Percentiles rank a stretch among this genome's conserved stretches.
Evolutionary conservation across 2,797 vertebrate genomes (phyloP).

Genomic region (Cuculus canorus): DNA sequence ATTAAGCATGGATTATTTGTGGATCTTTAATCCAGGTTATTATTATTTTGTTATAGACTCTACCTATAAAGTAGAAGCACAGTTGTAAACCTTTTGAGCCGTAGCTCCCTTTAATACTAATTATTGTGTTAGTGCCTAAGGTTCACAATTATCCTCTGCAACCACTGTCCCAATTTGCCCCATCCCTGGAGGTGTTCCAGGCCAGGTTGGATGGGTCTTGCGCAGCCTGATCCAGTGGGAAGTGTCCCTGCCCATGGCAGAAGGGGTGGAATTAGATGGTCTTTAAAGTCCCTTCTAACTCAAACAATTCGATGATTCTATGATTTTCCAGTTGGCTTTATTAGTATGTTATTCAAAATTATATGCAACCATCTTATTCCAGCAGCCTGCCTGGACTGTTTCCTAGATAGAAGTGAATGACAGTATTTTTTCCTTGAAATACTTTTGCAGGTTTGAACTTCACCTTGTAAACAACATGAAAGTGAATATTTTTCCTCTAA

Average conservation of each 20-base stretch:
- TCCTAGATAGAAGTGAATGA: background rate
- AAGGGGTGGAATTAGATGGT: no score
- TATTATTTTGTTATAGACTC: conserved; percentile 44
- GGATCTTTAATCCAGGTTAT: conserved; percentile 50
- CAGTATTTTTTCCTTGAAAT: conserved; percentile 21
- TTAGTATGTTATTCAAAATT: background rate
- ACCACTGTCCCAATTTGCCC: conserved; percentile 3
- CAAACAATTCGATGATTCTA: no score
- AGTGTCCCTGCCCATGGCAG: no score
- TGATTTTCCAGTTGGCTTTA: background rate
- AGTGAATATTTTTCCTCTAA: background rate
- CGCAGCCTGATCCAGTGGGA: no score
- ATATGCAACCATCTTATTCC: background rate
- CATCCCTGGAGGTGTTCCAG: no score
- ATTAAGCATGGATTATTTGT: conserved; percentile 37
- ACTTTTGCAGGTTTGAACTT: background rate
- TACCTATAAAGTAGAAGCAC: conserved; percentile 43
- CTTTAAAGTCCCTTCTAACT: no score
- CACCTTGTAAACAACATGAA: conserved; percentile 17
- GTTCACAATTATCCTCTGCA: conserved; percentile 41
- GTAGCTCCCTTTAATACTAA: conserved; percentile 27
- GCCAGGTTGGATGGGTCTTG: no score
- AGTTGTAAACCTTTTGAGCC: conserved; percentile 27
- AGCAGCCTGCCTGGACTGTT: background rate
- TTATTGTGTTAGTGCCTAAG: conserved; percentile 1